phyloP scores from a whole-genome alignment of 2,888 invertebrate species.

The Platycheirus albimanus region DNA sequence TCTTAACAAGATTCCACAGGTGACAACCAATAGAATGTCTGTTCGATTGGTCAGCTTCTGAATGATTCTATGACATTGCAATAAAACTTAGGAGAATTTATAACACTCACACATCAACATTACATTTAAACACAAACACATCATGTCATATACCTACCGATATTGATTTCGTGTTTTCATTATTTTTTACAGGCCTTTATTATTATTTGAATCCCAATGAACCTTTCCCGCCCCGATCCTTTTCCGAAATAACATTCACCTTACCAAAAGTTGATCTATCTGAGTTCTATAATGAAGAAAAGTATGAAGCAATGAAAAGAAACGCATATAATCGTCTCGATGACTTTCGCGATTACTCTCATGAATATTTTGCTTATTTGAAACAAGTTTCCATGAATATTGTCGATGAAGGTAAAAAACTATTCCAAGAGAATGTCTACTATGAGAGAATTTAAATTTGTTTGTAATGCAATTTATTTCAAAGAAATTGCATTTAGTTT shows the following conservation, averaged over 20 bases:
- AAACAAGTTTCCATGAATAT: slow-evolving; percentile 84
- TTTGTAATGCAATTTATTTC: background rate
- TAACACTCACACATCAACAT: slow-evolving; percentile 17
- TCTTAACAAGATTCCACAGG: no score
- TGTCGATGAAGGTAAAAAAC: slow-evolving; percentile 83
- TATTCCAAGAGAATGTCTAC: slow-evolving; percentile 79
- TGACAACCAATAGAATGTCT: no score
- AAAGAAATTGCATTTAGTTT: slow-evolving; percentile 47
- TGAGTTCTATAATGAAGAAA: slow-evolving; percentile 78
- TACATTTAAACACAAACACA: slow-evolving; percentile 2
- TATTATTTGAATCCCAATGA: slow-evolving; percentile 82
- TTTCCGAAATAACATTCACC: slow-evolving; percentile 78
- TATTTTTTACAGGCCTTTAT: slow-evolving; percentile 79
- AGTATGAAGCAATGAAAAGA: slow-evolving; percentile 82
- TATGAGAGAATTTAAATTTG: slow-evolving; percentile 78
- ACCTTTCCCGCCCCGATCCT: slow-evolving; percentile 80
- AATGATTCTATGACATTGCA: slow-evolving; percentile 48
- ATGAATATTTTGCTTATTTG: slow-evolving; percentile 83
- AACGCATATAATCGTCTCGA: slow-evolving; percentile 84
- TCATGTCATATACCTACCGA: background rate
- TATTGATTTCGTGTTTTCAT: slow-evolving; percentile 62
- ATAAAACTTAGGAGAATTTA: background rate
- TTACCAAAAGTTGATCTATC: slow-evolving; percentile 79
- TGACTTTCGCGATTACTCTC: slow-evolving; percentile 83
- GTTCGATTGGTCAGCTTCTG: no score